phyloP scores from a whole-genome alignment of 2,888 invertebrate genomes.

The Perithous albicinctus region DNA sequence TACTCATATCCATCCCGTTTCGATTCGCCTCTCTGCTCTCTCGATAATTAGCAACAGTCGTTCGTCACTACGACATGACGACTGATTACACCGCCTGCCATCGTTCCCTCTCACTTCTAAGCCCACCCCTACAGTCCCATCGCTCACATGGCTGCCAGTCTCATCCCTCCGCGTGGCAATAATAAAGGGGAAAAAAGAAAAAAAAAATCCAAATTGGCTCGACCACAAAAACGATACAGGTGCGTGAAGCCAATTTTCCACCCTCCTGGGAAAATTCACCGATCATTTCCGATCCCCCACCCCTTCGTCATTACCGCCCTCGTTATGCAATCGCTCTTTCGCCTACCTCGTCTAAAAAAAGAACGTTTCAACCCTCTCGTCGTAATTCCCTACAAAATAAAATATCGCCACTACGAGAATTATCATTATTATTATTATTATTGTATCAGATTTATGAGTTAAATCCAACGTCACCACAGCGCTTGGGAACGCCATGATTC shows the following conservation, averaged over 20 bases:
- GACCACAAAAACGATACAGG: constrained; percentile 25
- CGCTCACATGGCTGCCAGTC: constrained; percentile 16
- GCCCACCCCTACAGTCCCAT: neutral
- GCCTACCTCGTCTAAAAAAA: constrained; percentile 18
- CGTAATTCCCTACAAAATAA: constrained; percentile 6
- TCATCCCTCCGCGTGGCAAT: neutral
- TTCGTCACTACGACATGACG: constrained; percentile 79
- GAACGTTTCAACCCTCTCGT: constrained; percentile 2
- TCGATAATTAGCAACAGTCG: constrained; percentile 82
- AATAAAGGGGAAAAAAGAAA: too few species aligned
- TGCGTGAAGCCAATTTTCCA: constrained; percentile 25
- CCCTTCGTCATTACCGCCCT: constrained; percentile 35
- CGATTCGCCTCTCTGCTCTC: constrained; percentile 66
- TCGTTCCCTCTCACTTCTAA: constrained; percentile 40
- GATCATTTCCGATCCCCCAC: constrained; percentile 27
- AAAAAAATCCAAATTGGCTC: constrained; percentile 26
- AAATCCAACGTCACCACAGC: constrained; percentile 8
- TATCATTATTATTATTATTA: constrained; percentile 59
- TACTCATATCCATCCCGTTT: constrained; percentile 56
- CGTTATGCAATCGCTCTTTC: constrained; percentile 46
- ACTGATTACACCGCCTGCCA: constrained; percentile 79
- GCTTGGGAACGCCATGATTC: constrained; percentile 13
- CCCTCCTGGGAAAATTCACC: neutral
- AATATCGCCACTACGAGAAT: constrained; percentile 19
- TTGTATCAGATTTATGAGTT: constrained; percentile 46